Conservation (phyloP, 2,797 vertebrate species). For the Hippopotamyrus pictus region DNA sequence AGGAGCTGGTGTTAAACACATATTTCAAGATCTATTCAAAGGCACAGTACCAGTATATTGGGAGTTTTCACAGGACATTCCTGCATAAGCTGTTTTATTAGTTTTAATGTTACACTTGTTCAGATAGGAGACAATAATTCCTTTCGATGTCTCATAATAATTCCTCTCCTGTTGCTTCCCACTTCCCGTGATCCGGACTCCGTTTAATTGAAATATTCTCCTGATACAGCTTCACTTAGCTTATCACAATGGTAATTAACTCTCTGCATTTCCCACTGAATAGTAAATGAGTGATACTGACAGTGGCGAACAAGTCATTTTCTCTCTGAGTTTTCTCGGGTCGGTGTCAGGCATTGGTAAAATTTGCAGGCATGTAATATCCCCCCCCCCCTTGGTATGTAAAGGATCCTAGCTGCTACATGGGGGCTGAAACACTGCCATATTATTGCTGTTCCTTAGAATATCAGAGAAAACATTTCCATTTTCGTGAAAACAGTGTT, state of each 20-base stretch:
- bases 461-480: constrained; percentile 1
- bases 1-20: not conserved
- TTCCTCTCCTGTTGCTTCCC: not conserved
- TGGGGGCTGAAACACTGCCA: not conserved
- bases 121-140: not conserved
- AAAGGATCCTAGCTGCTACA: not conserved
- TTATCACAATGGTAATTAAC: constrained; percentile 17
- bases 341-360: not conserved
- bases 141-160: not conserved
- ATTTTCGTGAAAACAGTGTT: not conserved
- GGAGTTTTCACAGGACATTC: not conserved
- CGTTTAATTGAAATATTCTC: constrained; percentile 12
- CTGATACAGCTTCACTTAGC: not conserved
- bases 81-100: not conserved
- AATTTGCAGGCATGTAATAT: not conserved
- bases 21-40: not conserved
- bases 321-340: not conserved
- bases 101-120: not conserved
- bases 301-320: not conserved
- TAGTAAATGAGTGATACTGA: not conserved
- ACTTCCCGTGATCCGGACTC: not conserved
- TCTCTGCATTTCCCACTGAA: not conserved
- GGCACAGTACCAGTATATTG: not conserved
- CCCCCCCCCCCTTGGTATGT: not conserved
- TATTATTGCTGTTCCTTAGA: not conserved